Evolutionary conservation across 2,888 invertebrate genomes (phyloP), one percentile per base, ranked within the genome.

Genomic region (Cataglyphis albicans): DNA sequence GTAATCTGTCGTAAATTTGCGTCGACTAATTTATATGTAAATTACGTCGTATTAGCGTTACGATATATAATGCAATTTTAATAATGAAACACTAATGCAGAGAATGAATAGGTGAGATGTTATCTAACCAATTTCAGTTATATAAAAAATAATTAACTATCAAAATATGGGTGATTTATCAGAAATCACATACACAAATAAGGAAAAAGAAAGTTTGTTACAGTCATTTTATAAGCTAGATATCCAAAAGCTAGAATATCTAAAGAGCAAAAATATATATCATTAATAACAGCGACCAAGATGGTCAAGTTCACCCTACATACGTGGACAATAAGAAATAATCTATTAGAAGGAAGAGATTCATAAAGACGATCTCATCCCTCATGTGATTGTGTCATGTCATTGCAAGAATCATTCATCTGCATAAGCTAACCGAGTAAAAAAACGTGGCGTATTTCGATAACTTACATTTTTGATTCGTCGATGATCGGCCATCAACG

Each of bases 401-500:
- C 29, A 15, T 41, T 12, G 29, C 59, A 52, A 35, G 15, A 25
- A 12, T 70, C 61, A 41, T 18, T 61, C 55, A 29, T 68, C 10
- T 41, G 38, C 44, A 1, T 48, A 10, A 74, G 10, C 32, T 55
- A 29, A 15, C 15, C 18, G 21, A 15, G 3, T 9, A 32, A 18
- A 44, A 15, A 32, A 52, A 21, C 15, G 18, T 41, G 59, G 12
- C n/a, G 10, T 44, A 52, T 52, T 52, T 52, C 21, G 25, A 59
- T 64, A 55, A 91, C 94, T 94, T 86, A 94, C 94, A 94, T 94
- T 94, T 94, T 94, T 94, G 93, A 92, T 91, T 93, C 92, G 92
- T 94, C 94, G 94, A 93, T 94, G 92, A 93, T 93, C 92, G 91
- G 94, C 94, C 94, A 94, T 94, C 93, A 93, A 94, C 90, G 88